A percentile compares a stretch with the other conserved stretches of the same genome.
Evolutionary conservation across 2,113 vertebrate genomes (phyloP).

Genomic region (Melanerpes formicivorus): DNA sequence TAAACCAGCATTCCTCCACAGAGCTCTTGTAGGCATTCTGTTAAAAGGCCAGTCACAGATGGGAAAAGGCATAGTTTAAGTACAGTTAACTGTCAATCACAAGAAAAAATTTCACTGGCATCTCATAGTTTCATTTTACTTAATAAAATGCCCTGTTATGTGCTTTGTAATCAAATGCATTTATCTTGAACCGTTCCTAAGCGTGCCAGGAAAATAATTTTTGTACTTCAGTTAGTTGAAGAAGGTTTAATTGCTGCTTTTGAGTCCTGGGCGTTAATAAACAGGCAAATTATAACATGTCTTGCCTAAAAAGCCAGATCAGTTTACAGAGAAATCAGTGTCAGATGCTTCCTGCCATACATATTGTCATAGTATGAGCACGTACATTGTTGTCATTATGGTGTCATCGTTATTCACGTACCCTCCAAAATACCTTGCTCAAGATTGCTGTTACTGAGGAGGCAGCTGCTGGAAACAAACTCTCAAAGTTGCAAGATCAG

Average conservation of each 20-base stretch:
- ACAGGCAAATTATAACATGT: not conserved
- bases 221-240: not conserved
- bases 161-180: not conserved
- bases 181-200: not conserved
- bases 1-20: not conserved
- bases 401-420: not conserved
- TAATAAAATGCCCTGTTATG: not conserved
- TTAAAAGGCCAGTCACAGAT: fast-evolving
- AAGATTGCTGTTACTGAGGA: not conserved
- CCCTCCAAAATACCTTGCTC: not conserved
- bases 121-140: not conserved
- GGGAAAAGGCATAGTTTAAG: not conserved
- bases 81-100: not conserved
- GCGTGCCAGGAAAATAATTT: not conserved
- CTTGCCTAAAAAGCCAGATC: not conserved
- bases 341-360: not conserved
- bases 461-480: not conserved
- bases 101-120: not conserved
- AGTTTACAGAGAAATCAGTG: not conserved
- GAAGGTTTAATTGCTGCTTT: not conserved
- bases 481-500: not conserved
- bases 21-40: not conserved
- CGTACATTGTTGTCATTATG: fast-evolving
- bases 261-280: not conserved
- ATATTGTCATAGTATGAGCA: not conserved